Base-by-base conservation (phyloP, 2,113 vertebrate genomes). In the Pluvialis apricaria region DNA sequence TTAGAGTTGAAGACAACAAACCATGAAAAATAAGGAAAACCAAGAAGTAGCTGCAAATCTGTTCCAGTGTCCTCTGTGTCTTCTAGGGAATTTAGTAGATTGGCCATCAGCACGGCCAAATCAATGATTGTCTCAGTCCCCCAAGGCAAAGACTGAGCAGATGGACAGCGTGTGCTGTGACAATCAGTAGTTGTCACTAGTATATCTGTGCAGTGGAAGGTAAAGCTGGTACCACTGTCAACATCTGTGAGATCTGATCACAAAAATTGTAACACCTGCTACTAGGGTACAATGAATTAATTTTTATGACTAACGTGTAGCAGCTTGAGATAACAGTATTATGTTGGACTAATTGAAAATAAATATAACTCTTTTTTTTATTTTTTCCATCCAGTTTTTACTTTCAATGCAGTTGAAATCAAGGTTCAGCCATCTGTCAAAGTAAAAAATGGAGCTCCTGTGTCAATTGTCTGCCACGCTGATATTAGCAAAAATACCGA, bases 361-460 rank as follows among this genome's bases (percentile, higher is more conserved):
- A 60, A 71, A 68, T 42, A 7, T 58, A 75, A 84, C 73, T 93
- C 4, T 65, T 28, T 78, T 78, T 70, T 79, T 24, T 28, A 4
- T 31, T 70, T 28, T 64, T 42, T 60, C 47, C 34, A 1, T 92
- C 42, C 72, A 98, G 98, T 97, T 76, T 98, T 98, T 83, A 98
- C 98, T 82, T 98, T 98, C 96, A 98, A 98, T 85, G 38, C 25
- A 9, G 80, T 98, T 61, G 42, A 88, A 49, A 98, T 98, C 90
- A 32, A 36, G 10, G 96, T 89, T 94, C 86, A 73, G 57, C 98
- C 98, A 0, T 54, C 60, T 45, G 24, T 5, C 18, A 24, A 54
- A 36, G 97, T 98, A 61, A 32, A 13, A 3, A 98, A 98, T 18
- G 98, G 98, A 93, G 38, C 82, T 44, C 82, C 82, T 4, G 15